Conservation (phyloP, 1,140 invertebrate species). For the Ceratina japonica region DNA sequence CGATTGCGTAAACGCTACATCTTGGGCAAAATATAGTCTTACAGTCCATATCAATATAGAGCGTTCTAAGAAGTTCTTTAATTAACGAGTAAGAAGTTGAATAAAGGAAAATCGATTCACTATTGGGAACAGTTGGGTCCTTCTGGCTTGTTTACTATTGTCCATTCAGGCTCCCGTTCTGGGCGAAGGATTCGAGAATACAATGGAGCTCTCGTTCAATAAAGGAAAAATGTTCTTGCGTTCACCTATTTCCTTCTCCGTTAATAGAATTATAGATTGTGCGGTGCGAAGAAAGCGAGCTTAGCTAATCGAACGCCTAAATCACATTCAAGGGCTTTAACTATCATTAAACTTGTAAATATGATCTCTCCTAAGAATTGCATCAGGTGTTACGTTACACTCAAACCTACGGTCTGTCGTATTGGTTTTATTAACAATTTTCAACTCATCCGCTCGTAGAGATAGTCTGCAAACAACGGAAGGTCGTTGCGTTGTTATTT, state of each 20-base stretch:
- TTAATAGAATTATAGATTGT: background rate
- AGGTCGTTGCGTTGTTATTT: constrained; percentile 52
- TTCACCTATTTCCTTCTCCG: background rate
- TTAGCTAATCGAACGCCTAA: too few relatives aligned
- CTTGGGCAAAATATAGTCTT: background rate
- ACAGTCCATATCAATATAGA: too few relatives aligned
- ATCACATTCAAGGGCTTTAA: too few relatives aligned
- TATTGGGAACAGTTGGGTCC: background rate
- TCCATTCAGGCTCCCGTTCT: background rate
- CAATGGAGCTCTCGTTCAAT: background rate
- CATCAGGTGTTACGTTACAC: too few relatives aligned
- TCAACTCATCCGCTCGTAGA: background rate
- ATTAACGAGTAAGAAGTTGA: background rate
- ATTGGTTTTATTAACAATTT: background rate
- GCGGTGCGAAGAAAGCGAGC: background rate
- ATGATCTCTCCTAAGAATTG: too few relatives aligned
- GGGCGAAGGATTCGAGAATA: background rate
- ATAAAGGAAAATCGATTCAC: background rate
- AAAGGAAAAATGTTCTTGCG: background rate
- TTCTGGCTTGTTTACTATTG: background rate
- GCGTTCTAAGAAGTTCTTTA: background rate
- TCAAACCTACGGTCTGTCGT: background rate
- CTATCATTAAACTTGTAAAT: too few relatives aligned
- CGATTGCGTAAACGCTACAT: background rate
- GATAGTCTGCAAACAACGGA: background rate